Conservation (phyloP, 2,113 vertebrate species). For the Ariopsis seemanni region DNA sequence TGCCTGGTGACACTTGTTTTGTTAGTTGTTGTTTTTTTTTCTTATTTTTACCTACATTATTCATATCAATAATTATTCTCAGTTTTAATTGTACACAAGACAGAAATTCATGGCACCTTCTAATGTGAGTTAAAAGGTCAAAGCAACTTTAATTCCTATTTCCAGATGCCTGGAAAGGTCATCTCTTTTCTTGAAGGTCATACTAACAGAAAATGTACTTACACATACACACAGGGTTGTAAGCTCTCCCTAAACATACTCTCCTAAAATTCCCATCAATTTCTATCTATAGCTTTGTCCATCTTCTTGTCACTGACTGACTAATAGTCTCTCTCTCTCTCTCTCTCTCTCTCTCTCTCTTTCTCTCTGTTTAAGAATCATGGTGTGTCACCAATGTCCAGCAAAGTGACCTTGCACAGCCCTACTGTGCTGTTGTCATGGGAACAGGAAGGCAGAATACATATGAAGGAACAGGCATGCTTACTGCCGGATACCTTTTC, state of each 20-base stretch:
- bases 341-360: constrained; percentile 36
- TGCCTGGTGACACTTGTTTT: no score
- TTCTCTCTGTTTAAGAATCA: constrained; percentile 29
- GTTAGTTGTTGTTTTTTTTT: no score
- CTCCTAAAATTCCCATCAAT: background rate
- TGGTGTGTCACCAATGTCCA: constrained; percentile 51
- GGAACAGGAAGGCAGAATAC: constrained; percentile 60
- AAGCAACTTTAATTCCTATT: background rate
- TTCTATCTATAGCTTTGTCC: background rate
- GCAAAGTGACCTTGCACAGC: constrained; percentile 64
- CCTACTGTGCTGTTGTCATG: constrained; percentile 67
- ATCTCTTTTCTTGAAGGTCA: background rate
- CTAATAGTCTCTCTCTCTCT: background rate
- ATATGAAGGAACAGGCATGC: constrained; percentile 35
- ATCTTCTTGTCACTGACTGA: background rate
- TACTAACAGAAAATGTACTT: background rate
- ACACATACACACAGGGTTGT: background rate
- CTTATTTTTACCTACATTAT: background rate
- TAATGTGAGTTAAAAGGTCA: background rate
- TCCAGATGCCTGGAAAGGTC: background rate
- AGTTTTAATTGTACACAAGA: background rate
- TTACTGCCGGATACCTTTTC: constrained; percentile 21
- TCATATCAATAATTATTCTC: background rate
- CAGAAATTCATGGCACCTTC: background rate
- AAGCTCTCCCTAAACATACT: background rate